Evolutionary conservation across 35 echinoderm and acorn worm genomes (phyloP).

Genomic region (Ophioderma brevispina): DNA sequence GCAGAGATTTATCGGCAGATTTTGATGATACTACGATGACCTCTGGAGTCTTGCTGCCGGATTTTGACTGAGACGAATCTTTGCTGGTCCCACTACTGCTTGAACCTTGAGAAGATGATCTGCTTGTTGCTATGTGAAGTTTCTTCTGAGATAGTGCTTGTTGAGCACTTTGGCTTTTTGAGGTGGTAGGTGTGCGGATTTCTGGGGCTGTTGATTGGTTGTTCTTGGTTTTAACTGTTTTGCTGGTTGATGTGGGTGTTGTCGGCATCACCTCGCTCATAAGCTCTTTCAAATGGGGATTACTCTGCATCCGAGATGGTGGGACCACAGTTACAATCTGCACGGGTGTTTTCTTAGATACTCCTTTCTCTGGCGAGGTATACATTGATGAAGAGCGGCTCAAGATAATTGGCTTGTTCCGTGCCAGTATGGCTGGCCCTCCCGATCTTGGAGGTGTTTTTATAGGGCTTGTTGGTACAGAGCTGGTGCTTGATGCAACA

Average conservation of each 20-base stretch:
- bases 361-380: constrained; percentile 81
- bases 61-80: neutral
- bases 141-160: neutral
- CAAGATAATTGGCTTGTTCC: constrained; percentile 73
- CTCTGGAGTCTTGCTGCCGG: neutral
- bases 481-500: neutral
- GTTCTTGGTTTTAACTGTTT: neutral
- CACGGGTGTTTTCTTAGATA: constrained; percentile 59
- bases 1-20: neutral
- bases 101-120: neutral
- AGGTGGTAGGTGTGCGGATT: neutral
- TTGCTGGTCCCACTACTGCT: neutral
- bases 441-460: constrained; percentile 30
- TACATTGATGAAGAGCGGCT: constrained; percentile 69
- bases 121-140: neutral
- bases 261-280: neutral
- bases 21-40: neutral
- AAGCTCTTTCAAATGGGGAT: neutral
- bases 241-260: neutral
- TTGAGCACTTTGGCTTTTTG: neutral
- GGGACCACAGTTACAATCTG: constrained; percentile 50
- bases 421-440: neutral
- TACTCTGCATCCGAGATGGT: neutral
- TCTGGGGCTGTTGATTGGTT: neutral
- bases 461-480: constrained; percentile 11